Base-by-base conservation (phyloP, 2,113 vertebrate genomes). In the Callocephalon fimbriatum region DNA sequence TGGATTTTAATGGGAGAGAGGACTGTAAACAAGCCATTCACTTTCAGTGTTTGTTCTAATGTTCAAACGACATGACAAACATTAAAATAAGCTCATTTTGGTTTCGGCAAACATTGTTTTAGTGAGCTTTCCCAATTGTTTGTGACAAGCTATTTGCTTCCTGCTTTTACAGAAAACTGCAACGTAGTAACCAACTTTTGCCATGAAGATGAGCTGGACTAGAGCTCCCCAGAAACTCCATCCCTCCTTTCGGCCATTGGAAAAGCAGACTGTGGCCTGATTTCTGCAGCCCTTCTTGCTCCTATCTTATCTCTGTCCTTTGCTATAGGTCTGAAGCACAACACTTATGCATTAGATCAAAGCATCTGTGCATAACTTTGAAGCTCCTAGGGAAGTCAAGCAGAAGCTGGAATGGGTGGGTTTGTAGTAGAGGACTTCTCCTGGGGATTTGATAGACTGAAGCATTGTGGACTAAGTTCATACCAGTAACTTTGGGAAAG, bases 11-110 rank as follows among this genome's bases (percentile, higher is more conserved):
- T 61, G 72, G 50, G 42, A 63, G 31, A 75, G 75, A n/a, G 76
- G 73, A 63, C 54, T 94, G 51, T 70, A 91, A 96, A 89, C 61
- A 95, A 86, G 51, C 15, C 31, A 66, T 78, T 66, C 54, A 51
- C 68, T 88, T 74, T 10, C 40, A 94, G 53, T 26, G 29, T 61
- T 95, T 84, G 31, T 68, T 96, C 53, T 80, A 42, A 58, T 38
- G 68, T 50, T 90, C 67, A 53, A n/a, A 20, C 63, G 56, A 54
- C 70, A 74, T 47, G 71, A 47, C 37, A 90, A 90, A 80, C 85
- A 58, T 37, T 29, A 31, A 76, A 96, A 96, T 48, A 40, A 93
- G 53, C 77, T 92, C 56, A 75, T 80, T 88, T 75, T 44, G n/a
- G 12, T 63, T 65, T 72, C 68, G 42, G 75, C 54, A 94, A 68